Percentiles rank a stretch among this genome's conserved stretches.
These are phyloP conservation scores for Rotaria sp. DNA, from an alignment of 2,888 invertebrate genomes.

Conservation along the genomic window DNA sequence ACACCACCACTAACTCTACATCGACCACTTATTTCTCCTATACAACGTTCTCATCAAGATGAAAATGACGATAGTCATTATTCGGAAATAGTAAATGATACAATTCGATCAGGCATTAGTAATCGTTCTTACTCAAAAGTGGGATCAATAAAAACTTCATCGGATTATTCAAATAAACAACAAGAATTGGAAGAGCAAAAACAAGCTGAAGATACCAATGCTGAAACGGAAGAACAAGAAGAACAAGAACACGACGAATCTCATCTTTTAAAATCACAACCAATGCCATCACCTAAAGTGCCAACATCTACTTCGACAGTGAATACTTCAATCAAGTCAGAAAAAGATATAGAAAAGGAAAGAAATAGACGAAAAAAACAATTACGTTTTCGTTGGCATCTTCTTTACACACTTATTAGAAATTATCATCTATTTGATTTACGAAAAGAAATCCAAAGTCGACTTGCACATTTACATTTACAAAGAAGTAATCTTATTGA, in stretches of 20 bases:
- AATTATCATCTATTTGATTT: conserved; percentile 28
- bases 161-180: neutral
- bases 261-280: neutral
- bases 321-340: neutral
- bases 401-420: neutral
- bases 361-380: neutral
- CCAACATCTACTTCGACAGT: neutral
- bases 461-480: neutral
- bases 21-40: neutral
- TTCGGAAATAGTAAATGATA: no score
- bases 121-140: neutral
- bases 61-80: no score
- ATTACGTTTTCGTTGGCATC: conserved; percentile 16
- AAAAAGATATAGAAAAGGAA: neutral
- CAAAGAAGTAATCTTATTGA: neutral
- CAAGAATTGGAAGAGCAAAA: neutral
- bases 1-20: neutral
- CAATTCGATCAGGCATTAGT: neutral
- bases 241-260: neutral
- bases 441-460: neutral
- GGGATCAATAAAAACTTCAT: neutral
- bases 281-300: neutral
- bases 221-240: neutral
- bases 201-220: neutral
- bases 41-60: no score